A percentile compares a stretch with the other conserved stretches of the same genome.
phyloP scores from a whole-genome alignment of 2,113 vertebrate genomes.

The Phaethon lepturus region DNA sequence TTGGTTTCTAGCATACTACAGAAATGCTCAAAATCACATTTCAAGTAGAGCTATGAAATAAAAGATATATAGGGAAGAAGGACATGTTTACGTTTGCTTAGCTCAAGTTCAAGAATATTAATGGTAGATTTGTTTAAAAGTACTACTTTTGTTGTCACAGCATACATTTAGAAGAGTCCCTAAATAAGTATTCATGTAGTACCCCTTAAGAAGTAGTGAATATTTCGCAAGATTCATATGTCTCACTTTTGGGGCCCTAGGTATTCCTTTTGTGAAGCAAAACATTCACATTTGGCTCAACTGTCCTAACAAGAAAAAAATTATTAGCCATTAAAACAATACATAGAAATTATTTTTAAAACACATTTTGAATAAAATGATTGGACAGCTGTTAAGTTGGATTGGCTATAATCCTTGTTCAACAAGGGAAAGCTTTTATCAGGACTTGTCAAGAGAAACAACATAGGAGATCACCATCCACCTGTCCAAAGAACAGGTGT shows the following conservation, averaged over 20 bases:
- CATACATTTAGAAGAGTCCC: not conserved
- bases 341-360: not conserved
- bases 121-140: not conserved
- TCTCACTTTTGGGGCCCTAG: not conserved
- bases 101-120: not conserved
- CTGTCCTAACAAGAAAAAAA: not conserved
- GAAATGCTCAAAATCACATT: not conserved
- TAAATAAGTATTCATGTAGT: not conserved
- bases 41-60: not conserved
- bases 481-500: conserved; percentile 45
- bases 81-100: not conserved
- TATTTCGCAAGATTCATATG: not conserved
- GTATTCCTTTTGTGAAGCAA: not conserved
- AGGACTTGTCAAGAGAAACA: not conserved
- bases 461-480: not conserved
- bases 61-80: not conserved
- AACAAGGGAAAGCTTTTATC: not conserved
- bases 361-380: not conserved
- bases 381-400: not conserved
- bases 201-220: not conserved
- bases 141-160: not conserved
- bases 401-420: not conserved
- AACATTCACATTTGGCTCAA: not conserved
- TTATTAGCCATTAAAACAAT: not conserved
- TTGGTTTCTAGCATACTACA: not conserved